Base-by-base conservation (phyloP, 2,888 invertebrate species). In the Nycteola revayana region DNA sequence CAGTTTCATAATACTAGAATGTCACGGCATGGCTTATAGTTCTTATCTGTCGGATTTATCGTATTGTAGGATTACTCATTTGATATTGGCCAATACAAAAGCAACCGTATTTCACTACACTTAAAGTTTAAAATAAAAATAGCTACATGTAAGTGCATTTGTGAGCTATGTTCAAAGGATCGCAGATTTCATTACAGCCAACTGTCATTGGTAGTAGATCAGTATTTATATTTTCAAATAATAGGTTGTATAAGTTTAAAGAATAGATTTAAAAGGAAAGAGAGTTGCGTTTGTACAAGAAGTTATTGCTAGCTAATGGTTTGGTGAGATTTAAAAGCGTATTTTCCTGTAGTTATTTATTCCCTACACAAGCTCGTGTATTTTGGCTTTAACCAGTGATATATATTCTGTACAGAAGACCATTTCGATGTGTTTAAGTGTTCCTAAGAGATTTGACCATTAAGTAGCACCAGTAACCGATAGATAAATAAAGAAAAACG, bases 1-100 rank as follows among this genome's bases (percentile, higher is more conserved):
- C 41, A 46, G 60, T 67, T 65, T 68, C 61, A 62, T 64, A 69
- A 52, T 45, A 61, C 54, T 41, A 36, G 43, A 54, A 70, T 66
- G 64, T 60, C 51, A 59, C 49, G 52, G 57, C 43, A 56, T 52
- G 47, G 49, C 57, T 68, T 64, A 64, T 68, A 60, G 64, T 62
- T 64, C 60, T 60, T 68, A 68, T 68, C 62, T 56, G 49, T 46
- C 42, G 56, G 45, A 62, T 64, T 66, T 70, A 70, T 68, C 62
- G 56, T 54, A 57, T 57, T 54, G 58, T 61, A 55, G 55, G 54
- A 60, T 65, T 49, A 51, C 50, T 48, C 47, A 53, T 56, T 56
- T 45, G 37, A 45, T 25, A 52, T 46, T 25, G 10, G 1, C 3
- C 32, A 40, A 36, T 30, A 20, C 5, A 57, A 56, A 50, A 21